phyloP scores from a whole-genome alignment of 35 echinoderm and acorn worm genomes.

The Apostichopus japonicus region DNA sequence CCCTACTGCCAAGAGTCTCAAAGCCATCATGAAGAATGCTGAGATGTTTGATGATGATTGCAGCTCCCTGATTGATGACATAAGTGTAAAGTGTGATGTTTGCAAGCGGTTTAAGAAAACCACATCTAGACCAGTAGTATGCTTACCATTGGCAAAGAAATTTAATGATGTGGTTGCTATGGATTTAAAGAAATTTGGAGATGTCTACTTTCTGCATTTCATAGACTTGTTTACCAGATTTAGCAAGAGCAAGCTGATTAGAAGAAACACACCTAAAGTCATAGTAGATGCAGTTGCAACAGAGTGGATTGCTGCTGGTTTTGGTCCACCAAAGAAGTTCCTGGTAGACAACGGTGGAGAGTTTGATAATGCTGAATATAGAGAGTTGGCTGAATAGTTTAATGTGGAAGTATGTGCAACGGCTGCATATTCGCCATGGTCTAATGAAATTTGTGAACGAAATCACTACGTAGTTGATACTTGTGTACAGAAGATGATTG shows the following conservation, averaged over 20 bases:
- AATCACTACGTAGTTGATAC: neutral
- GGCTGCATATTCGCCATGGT: neutral
- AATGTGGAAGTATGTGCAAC: neutral
- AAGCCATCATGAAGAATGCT: neutral
- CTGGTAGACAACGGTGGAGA: conserved; percentile 29
- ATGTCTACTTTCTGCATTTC: no score
- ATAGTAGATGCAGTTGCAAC: conserved; percentile 55
- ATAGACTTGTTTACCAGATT: no score
- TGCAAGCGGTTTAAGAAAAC: conserved; percentile 69
- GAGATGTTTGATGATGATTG: neutral
- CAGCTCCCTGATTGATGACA: neutral
- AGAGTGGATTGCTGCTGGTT: conserved; percentile 61
- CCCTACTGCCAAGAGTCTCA: conserved; percentile 36
- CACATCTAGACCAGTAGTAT: conserved; percentile 35
- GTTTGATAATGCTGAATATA: no score
- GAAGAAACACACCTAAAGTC: conserved; percentile 30
- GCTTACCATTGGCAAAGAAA: no score
- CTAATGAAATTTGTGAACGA: neutral
- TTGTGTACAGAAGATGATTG: conserved; percentile 42
- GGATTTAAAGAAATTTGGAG: no score
- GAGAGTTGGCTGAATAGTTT: no score
- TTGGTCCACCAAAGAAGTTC: conserved; percentile 54
- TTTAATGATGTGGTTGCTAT: no score
- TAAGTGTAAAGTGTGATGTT: conserved; percentile 57
- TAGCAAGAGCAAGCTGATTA: neutral